Evolutionary conservation across 2,797 vertebrate species (phyloP), one percentile per base, ranked within the genome.

Genomic region (Myotis pilosus): DNA sequence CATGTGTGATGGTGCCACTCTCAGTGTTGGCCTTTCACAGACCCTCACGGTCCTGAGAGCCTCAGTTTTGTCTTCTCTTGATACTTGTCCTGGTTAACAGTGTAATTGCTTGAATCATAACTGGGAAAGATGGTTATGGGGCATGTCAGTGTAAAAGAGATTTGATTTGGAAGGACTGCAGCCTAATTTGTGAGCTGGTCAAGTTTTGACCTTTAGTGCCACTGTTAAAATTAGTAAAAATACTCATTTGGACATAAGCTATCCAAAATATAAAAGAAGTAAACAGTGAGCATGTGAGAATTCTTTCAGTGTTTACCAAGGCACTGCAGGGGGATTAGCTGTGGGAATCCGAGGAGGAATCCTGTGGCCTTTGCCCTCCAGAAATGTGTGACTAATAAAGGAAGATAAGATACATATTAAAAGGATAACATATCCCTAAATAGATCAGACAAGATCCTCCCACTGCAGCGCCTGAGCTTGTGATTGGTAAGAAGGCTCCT

Each of bases 1-100:
- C 2, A 1, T 16, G 16, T 53, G 15, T 55, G 8, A 12, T 19
- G 13, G 53, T 41, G 0, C 38, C 4, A 1, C 47, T 41, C 33
- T 16, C 5, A 8, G 25, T 49, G 6, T 23, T 55, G 44, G 38
- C 28, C 7, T 60, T 41, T 17, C 6, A 17, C 11, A 47, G 36
- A 16, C 11, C n/a, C 64, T 79, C 38, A 13, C 1, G 10, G 5
- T 64, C 69, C 55, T 57, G 57, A 95, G 80, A 64, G 10, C 72
- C 47, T 84, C 22, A 0, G 0, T 8, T 55, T 6, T 85, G 53
- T 12, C 44, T 68, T 76, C 62, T 88, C 5, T 68, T 85, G 28
- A 28, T 47, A 16, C 11, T 30, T 30, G 10, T 47, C 33, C 41
- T 30, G 8, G 12, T 68, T n/a, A 8, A 44, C 74, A 79, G 8